These are phyloP conservation scores for Muntiacus muntjak DNA, from an alignment of 2,113 vertebrate species.

Conservation along the genomic window DNA sequence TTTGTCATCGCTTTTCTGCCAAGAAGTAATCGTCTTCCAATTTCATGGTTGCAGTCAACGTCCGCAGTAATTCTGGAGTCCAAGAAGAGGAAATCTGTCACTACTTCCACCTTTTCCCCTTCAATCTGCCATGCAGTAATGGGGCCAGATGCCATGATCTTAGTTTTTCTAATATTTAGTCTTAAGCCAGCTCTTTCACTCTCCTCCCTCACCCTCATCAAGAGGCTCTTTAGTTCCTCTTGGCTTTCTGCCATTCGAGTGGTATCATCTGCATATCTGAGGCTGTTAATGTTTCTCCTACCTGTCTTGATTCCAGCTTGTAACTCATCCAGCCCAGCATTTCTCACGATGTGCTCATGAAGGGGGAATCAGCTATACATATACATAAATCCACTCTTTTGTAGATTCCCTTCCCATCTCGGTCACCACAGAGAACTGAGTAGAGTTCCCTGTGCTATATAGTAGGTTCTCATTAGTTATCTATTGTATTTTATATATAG, in stretches of 20 bases:
- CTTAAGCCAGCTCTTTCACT: background rate
- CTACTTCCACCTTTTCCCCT: background rate
- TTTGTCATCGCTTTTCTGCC: background rate
- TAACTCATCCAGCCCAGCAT: background rate
- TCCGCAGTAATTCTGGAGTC: background rate
- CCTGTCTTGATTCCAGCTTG: background rate
- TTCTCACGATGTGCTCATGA: background rate
- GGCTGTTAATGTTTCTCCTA: background rate
- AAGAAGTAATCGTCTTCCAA: background rate
- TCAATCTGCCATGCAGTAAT: background rate
- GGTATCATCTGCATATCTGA: background rate
- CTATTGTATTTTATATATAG: background rate
- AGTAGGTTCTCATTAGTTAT: background rate
- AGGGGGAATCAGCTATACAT: background rate
- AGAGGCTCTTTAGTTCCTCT: background rate
- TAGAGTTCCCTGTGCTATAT: background rate
- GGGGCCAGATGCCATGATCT: background rate
- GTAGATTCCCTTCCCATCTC: background rate
- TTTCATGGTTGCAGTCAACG: background rate
- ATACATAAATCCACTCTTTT: background rate
- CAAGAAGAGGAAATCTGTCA: background rate
- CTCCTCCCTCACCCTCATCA: background rate
- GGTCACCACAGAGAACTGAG: background rate
- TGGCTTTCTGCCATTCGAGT: background rate
- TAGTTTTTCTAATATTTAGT: background rate